Percentiles rank a stretch among this genome's conserved stretches.
phyloP scores from a whole-genome alignment of 2,113 vertebrate genomes.

The Onychorhynchus coronatus region DNA sequence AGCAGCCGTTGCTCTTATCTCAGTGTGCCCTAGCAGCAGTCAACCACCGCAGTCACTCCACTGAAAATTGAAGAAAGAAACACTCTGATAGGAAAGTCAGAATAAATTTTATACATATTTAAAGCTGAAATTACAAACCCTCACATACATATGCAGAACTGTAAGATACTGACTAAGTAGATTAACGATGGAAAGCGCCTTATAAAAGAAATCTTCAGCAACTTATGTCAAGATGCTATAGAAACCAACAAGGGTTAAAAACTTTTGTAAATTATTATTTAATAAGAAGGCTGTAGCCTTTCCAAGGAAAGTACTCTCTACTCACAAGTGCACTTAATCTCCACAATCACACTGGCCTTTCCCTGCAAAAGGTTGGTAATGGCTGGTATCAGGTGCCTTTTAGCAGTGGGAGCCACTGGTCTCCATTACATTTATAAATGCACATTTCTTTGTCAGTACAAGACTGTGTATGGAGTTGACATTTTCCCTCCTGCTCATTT shows the following conservation, averaged over 20 bases:
- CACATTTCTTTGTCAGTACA: neutral
- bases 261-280: slow-evolving; percentile 33
- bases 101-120: slow-evolving; percentile 32
- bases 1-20: neutral
- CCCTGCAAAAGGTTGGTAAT: neutral
- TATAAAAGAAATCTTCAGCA: slow-evolving; percentile 55
- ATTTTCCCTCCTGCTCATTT: neutral
- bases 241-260: slow-evolving; percentile 44
- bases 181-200: slow-evolving; percentile 49
- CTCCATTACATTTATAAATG: neutral
- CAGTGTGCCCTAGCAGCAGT: neutral
- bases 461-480: neutral
- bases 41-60: neutral
- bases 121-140: slow-evolving; percentile 42
- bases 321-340: neutral
- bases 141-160: slow-evolving; percentile 42
- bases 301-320: neutral
- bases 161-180: slow-evolving; percentile 44
- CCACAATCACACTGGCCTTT: neutral
- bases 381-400: neutral
- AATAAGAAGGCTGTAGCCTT: neutral
- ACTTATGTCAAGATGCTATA: slow-evolving; percentile 40
- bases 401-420: neutral
- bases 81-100: neutral
- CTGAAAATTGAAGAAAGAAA: neutral